Evolutionary conservation across 37 sponge, comb jelly and placozoan genomes (phyloP).

Genomic region (Chondrilla cf. caribensis): DNA sequence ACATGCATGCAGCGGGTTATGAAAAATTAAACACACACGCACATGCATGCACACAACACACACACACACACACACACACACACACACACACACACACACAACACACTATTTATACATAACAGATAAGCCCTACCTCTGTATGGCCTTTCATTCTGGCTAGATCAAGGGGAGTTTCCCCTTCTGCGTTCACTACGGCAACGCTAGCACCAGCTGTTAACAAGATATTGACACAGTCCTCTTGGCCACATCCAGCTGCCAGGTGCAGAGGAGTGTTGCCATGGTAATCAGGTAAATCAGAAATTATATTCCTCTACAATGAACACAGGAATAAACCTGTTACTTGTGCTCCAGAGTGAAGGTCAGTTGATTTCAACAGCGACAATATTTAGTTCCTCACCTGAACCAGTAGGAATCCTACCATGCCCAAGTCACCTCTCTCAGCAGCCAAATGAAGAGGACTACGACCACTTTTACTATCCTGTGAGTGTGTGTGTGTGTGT

Average conservation of each 20-base stretch:
- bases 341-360: neutral
- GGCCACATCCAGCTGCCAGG: constrained; percentile 18
- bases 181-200: constrained; percentile 38
- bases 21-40: too few relatives aligned
- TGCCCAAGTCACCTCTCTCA: constrained; percentile 77
- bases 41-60: too few relatives aligned
- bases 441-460: constrained; percentile 75
- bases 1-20: too few relatives aligned
- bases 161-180: constrained; percentile 63
- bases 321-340: too few relatives aligned
- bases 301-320: neutral
- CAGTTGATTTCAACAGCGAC: neutral
- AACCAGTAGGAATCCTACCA: constrained; percentile 70
- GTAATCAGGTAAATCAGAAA: neutral
- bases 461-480: constrained; percentile 78
- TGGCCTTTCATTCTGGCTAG: constrained; percentile 54
- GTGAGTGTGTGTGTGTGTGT: too few relatives aligned
- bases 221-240: neutral
- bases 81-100: too few relatives aligned
- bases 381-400: constrained; percentile 39
- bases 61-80: too few relatives aligned
- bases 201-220: constrained; percentile 44
- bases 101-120: too few relatives aligned
- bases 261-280: constrained; percentile 30
- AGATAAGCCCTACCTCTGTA: too few relatives aligned